Evolutionary conservation across 2,797 vertebrate genomes (phyloP).

Genomic region (Smutsia temminckii): DNA sequence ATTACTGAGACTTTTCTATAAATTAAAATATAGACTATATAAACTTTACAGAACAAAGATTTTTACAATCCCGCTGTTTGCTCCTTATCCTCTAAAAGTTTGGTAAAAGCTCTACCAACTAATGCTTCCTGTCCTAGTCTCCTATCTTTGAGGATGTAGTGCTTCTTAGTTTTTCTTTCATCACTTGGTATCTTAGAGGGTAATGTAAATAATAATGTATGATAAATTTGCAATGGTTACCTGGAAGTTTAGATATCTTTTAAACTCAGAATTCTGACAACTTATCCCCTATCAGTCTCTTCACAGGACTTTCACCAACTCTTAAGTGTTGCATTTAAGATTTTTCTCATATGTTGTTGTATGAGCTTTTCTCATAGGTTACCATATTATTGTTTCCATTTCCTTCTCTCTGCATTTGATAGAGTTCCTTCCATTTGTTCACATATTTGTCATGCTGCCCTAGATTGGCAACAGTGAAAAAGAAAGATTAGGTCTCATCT

Average conservation of each 20-base stretch:
- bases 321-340: background rate
- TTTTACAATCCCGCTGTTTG: background rate
- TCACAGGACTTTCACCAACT: background rate
- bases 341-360: background rate
- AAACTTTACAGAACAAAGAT: background rate
- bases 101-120: background rate
- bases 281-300: background rate
- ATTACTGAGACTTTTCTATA: background rate
- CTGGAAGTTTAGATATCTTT: background rate
- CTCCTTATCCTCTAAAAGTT: background rate
- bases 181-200: background rate
- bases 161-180: background rate
- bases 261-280: background rate
- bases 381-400: background rate
- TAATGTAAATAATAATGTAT: background rate
- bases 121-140: background rate
- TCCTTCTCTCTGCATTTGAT: background rate
- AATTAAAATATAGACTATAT: background rate
- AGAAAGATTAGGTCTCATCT: background rate
- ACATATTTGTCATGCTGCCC: background rate
- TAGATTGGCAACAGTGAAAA: background rate
- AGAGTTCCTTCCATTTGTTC: background rate
- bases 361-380: background rate
- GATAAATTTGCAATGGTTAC: background rate
- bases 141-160: background rate